Evolutionary conservation across 2,113 vertebrate species (phyloP).

Genomic region (Callospermophilus lateralis): DNA sequence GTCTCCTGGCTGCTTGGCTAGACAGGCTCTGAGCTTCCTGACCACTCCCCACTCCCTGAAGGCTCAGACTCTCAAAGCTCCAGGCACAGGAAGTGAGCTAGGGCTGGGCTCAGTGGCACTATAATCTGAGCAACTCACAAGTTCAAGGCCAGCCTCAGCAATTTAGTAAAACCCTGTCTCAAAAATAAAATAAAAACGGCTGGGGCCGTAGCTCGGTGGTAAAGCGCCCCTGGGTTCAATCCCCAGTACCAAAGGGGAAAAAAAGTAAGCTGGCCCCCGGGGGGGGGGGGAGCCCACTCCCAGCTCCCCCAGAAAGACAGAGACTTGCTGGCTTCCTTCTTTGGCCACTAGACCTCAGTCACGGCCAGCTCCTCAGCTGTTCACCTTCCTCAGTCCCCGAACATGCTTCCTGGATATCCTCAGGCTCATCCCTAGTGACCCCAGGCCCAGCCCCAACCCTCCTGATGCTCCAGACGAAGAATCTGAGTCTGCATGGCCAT

Average conservation of each 20-base stretch:
- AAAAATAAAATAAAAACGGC: not conserved
- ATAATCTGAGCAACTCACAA: not conserved
- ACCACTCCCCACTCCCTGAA: not conserved
- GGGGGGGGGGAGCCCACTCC: not conserved
- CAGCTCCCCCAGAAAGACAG: not conserved
- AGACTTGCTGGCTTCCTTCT: not conserved
- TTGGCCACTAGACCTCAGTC: not conserved
- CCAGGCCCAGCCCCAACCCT: not conserved
- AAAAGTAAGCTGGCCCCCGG: not conserved
- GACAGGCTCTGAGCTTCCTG: not conserved
- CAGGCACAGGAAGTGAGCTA: not conserved
- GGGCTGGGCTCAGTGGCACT: not conserved
- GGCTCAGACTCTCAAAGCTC: not conserved
- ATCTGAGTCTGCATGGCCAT: not conserved
- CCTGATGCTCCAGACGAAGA: not conserved
- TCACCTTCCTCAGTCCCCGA: not conserved
- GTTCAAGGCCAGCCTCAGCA: not conserved
- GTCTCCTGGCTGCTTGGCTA: not conserved
- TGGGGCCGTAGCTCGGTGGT: too few species aligned
- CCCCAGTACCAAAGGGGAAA: not conserved
- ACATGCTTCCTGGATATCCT: not conserved
- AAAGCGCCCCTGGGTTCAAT: not conserved
- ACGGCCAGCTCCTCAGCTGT: not conserved
- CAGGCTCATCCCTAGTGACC: not conserved
- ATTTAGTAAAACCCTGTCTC: not conserved